Evolutionary conservation across 1,140 invertebrate species (phyloP), one percentile per base, ranked within the genome.

Genomic region (Aporrectodea caliginosa): DNA sequence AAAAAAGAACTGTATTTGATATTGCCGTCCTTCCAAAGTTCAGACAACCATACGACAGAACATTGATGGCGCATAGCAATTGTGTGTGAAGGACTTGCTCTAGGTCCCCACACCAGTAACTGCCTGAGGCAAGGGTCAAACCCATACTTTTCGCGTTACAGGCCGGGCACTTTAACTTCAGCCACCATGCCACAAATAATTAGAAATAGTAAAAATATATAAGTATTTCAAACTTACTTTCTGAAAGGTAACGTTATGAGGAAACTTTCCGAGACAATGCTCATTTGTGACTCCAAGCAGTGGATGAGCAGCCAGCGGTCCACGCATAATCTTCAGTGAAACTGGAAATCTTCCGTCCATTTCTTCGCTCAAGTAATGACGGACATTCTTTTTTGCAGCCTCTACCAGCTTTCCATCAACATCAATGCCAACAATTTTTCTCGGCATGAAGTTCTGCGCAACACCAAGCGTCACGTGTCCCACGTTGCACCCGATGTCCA

Each of bases 401-500:
- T 92, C 91, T 82, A 99, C 94, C 77, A 99, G 90, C 79, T 93
- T 92, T 43, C 92, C 89, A 90, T 99, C 98, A 84, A 99, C 98
- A 86, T 99, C 98, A 70, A 99, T 93, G 35, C 98, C 98, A 68
- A 95, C 91, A 77, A 98, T 93, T 83, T 92, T 93, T 78, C 91
- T 91, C 0, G 97, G 95, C 35, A 91, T 90, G 85, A 95, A 93
- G 84, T 96, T 93, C 81, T 94, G 90, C 0, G 95, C 97, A 73
- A 99, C 90, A 0, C 87, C 84, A 2, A 92, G 84, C 1, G 97
- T 97, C 72, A 99, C 91, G 86, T 97, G 94, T 1, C 98, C 98
- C 82, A 96, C 93, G 90, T 99, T 99, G 87, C 98, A 99, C 16
- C 98, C 98, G 85, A 99, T 95, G 85, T 99, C 98, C 69, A 99